phyloP scores from a whole-genome alignment of 2,113 vertebrate species.

The Anser brachyrhynchus region DNA sequence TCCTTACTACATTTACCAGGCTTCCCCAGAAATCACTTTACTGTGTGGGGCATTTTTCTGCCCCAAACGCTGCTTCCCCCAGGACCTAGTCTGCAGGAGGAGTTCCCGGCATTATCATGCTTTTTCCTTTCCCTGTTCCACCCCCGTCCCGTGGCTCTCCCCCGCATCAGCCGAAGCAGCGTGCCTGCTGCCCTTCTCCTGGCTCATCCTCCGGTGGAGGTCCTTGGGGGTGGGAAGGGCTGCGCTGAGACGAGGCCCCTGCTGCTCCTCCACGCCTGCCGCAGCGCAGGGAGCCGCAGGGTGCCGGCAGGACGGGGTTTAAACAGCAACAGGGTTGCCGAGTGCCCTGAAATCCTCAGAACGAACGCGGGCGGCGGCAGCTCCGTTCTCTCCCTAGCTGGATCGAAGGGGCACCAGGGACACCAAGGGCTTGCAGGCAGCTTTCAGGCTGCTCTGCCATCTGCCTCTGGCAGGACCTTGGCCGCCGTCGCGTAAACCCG shows the following conservation, averaged over 20 bases:
- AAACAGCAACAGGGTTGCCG: neutral
- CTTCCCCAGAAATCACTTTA: neutral
- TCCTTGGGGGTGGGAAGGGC: neutral
- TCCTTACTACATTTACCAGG: neutral
- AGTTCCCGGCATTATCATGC: neutral
- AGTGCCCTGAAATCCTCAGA: neutral
- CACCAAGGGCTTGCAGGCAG: neutral
- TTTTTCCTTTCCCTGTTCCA: neutral
- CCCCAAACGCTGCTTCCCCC: neutral
- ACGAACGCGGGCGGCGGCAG: neutral
- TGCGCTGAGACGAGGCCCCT: neutral
- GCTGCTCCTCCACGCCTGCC: neutral
- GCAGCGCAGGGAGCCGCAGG: neutral
- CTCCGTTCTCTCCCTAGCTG: neutral
- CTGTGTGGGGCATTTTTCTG: neutral
- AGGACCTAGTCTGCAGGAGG: neutral
- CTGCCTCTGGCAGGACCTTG: neutral
- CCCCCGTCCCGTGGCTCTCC: neutral
- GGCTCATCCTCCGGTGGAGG: neutral
- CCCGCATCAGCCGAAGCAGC: fast-evolving
- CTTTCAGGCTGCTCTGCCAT: neutral
- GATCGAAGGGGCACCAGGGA: neutral
- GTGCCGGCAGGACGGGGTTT: neutral
- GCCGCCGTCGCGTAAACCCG: fast-evolving
- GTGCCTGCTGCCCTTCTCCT: neutral